phyloP scores from a whole-genome alignment of 1,140 invertebrate species.

The Venturia canescens region DNA sequence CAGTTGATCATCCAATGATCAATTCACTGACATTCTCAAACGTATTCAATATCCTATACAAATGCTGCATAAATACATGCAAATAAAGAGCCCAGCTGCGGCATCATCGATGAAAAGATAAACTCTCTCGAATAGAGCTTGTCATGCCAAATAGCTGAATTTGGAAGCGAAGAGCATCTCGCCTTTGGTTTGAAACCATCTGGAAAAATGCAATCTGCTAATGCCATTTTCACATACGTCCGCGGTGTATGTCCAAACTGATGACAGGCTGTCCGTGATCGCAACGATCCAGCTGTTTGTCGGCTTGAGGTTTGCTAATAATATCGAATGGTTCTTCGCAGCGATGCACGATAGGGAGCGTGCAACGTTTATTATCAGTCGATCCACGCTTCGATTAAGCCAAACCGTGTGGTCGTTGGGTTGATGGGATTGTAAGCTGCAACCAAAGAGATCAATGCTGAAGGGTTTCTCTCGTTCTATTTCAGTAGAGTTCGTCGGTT shows the following conservation, averaged over 20 bases:
- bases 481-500: neutral
- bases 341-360: neutral
- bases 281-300: constrained; percentile 4
- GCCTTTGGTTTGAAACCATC: neutral
- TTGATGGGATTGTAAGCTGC: neutral
- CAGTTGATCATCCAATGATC: neutral
- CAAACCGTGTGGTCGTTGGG: neutral
- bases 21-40: too few relatives aligned
- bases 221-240: neutral
- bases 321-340: neutral
- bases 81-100: too few relatives aligned
- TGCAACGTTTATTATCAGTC: neutral
- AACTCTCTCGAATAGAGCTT: too few relatives aligned
- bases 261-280: constrained; percentile 4
- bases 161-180: neutral
- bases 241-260: neutral
- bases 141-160: neutral
- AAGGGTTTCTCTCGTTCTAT: neutral
- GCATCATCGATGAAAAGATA: too few relatives aligned
- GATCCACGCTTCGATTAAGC: constrained; percentile 6
- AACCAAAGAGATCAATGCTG: neutral
- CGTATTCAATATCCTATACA: too few relatives aligned
- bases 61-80: too few relatives aligned
- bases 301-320: neutral
- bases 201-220: constrained; percentile 8